A percentile compares a stretch with the other conserved stretches of the same genome.
Evolutionary conservation across 2,888 invertebrate genomes (phyloP).

Genomic region (Drosophila borealis): DNA sequence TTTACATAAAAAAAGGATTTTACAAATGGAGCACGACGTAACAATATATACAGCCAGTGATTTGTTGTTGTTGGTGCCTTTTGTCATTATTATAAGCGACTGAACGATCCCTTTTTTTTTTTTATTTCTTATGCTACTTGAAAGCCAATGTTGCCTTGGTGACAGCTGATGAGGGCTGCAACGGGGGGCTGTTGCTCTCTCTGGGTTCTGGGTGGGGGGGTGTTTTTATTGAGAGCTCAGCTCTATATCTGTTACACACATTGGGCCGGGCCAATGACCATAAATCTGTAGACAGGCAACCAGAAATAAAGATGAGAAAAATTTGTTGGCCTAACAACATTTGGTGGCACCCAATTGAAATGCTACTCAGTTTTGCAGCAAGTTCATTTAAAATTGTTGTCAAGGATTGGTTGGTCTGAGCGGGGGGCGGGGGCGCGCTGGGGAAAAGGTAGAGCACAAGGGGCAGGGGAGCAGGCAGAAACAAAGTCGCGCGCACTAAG

Average conservation of each 20-base stretch:
- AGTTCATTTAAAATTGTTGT: constrained; percentile 59
- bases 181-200: not conserved
- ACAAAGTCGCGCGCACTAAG: constrained; percentile 78
- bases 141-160: constrained; percentile 49
- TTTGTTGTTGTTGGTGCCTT: constrained; percentile 54
- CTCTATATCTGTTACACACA: constrained; percentile 63
- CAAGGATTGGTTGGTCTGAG: constrained; percentile 1
- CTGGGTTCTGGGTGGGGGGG: not conserved
- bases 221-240: constrained; percentile 42
- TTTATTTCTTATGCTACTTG: not conserved
- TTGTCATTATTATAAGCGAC: constrained; percentile 79
- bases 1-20: constrained; percentile 77
- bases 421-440: not conserved
- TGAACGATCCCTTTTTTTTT: constrained; percentile 68
- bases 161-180: constrained; percentile 47
- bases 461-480: constrained; percentile 24
- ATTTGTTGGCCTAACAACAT: constrained; percentile 26
- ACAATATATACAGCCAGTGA: constrained; percentile 56
- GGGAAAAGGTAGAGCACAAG: not conserved
- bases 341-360: constrained; percentile 61
- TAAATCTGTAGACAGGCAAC: constrained; percentile 52
- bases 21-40: constrained; percentile 69
- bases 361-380: constrained; percentile 55
- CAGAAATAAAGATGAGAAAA: constrained; percentile 6
- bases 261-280: constrained; percentile 58